These are phyloP conservation scores for Chlorops oryzae DNA, from an alignment of 1,140 invertebrate genomes.

Conservation along the genomic window DNA sequence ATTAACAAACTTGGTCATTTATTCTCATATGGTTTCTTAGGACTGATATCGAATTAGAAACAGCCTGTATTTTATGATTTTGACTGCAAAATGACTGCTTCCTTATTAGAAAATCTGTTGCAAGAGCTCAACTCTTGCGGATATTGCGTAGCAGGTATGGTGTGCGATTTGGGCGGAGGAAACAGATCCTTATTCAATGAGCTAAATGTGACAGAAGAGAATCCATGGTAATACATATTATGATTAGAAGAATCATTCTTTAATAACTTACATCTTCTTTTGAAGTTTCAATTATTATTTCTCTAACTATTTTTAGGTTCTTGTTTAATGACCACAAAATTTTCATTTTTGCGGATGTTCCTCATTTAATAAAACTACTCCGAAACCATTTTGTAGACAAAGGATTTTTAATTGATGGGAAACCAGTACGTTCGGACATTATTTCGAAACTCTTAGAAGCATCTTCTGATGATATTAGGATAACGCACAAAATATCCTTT, in stretches of 20 bases:
- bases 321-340: conserved; percentile 9
- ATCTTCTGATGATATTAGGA: background rate
- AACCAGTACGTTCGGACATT: conserved; percentile 6
- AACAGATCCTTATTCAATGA: background rate
- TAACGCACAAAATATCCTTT: conserved; percentile 8
- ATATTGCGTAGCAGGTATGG: too few species aligned
- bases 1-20: background rate
- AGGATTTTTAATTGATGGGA: conserved; percentile 9
- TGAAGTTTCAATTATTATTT: too few species aligned
- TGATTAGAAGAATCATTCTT: background rate
- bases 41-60: background rate
- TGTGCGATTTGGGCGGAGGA: background rate
- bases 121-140: too few species aligned
- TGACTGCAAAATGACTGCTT: background rate
- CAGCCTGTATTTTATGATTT: too few species aligned
- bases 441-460: conserved; percentile 5
- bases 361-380: conserved; percentile 16
- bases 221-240: background rate
- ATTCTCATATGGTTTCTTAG: background rate
- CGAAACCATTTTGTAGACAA: conserved; percentile 16
- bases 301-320: too few species aligned
- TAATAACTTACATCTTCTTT: background rate
- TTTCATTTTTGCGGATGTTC: conserved; percentile 13
- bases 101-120: background rate
- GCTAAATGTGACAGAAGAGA: background rate